phyloP scores from a whole-genome alignment of 1,140 invertebrate species.

The Psilanteris sp. region DNA sequence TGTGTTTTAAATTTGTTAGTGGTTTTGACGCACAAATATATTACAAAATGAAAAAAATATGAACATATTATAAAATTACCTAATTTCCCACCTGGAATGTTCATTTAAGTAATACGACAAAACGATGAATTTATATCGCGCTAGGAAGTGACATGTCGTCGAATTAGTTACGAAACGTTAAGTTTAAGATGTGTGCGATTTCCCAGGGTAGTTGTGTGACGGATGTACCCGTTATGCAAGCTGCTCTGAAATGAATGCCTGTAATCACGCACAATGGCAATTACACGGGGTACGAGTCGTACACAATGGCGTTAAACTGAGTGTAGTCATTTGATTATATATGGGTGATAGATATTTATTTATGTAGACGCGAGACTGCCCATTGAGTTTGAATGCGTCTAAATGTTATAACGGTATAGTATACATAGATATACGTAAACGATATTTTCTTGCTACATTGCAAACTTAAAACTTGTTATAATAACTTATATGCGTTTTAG shows the following conservation, averaged over 20 bases:
- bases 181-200: conserved; percentile 39
- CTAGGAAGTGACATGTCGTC: not conserved
- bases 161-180: conserved; percentile 38
- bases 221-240: conserved; percentile 39
- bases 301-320: conserved; percentile 6
- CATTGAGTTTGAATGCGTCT: conserved; percentile 63
- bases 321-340: conserved; percentile 50
- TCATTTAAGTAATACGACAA: not conserved
- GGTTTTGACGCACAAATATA: too few relatives aligned
- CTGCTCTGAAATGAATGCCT: conserved; percentile 42
- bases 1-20: too few relatives aligned
- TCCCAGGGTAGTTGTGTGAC: conserved; percentile 33
- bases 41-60: too few relatives aligned
- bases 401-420: too few relatives aligned
- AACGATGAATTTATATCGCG: conserved; percentile 10
- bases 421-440: too few relatives aligned
- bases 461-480: too few relatives aligned
- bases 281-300: conserved; percentile 25
- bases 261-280: conserved; percentile 49
- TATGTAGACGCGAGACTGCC: conserved; percentile 55
- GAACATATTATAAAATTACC: too few relatives aligned
- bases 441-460: too few relatives aligned
- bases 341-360: conserved; percentile 49
- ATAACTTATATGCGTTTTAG: too few relatives aligned
- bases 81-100: too few relatives aligned